Evolutionary conservation across 1,140 invertebrate species (phyloP).

Genomic region (Adelges cooleyi): DNA sequence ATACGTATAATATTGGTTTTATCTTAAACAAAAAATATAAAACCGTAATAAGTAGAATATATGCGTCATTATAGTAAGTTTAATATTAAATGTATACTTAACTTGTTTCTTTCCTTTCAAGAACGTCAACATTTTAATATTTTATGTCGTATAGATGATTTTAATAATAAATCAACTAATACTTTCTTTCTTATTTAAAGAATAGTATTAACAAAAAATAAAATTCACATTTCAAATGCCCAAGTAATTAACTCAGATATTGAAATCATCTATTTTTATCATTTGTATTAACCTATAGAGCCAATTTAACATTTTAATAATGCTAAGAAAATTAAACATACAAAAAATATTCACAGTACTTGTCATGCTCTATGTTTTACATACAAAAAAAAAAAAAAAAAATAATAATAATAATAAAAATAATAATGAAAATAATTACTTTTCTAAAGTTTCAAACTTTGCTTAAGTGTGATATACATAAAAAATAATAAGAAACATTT

Average conservation of each 20-base stretch:
- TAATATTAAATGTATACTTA: slow-evolving; percentile 13
- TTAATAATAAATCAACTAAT: neutral
- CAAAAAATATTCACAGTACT: slow-evolving; percentile 13
- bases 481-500: slow-evolving; percentile 18
- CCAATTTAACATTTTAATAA: no score
- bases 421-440: no score
- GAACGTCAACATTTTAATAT: neutral
- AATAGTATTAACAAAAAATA: no score
- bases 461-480: neutral
- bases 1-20: no score
- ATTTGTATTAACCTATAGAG: no score
- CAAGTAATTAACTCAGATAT: no score
- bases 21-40: no score
- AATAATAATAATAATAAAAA: no score
- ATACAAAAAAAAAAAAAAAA: neutral
- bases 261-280: no score
- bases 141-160: neutral
- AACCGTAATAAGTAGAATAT: no score
- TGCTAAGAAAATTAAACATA: slow-evolving; percentile 1
- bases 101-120: neutral
- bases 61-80: no score
- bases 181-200: neutral
- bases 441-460: slow-evolving; percentile 4
- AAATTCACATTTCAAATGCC: neutral
- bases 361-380: slow-evolving; percentile 15